phyloP scores from a whole-genome alignment of 2,113 vertebrate genomes.

The Lagopus leucura region DNA sequence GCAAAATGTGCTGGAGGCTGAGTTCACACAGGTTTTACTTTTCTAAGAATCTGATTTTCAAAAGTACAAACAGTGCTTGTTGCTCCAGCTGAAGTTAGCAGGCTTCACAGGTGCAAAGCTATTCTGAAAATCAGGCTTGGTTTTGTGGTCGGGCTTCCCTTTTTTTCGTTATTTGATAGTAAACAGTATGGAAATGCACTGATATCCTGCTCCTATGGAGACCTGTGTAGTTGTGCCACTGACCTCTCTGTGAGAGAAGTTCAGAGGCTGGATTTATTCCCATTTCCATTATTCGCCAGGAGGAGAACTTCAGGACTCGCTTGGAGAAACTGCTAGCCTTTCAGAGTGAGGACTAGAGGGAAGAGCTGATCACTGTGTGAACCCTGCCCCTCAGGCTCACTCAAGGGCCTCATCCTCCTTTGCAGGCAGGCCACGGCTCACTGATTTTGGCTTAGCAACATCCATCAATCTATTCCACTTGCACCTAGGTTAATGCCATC shows the following conservation, averaged over 20 bases:
- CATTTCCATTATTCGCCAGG: not conserved
- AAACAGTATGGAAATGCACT: not conserved
- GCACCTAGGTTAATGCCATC: not conserved
- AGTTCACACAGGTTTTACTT: not conserved
- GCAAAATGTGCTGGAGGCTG: not conserved
- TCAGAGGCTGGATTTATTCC: not conserved
- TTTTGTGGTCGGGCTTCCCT: constrained; percentile 17
- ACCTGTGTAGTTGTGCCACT: not conserved
- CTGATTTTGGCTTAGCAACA: not conserved
- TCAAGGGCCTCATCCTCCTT: not conserved
- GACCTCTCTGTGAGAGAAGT: not conserved
- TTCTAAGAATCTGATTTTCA: constrained; percentile 28
- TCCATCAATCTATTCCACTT: not conserved
- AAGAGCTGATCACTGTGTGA: not conserved
- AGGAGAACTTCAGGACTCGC: not conserved
- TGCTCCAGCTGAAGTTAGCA: constrained; percentile 28
- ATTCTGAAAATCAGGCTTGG: constrained; percentile 1
- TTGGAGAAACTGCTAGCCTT: not conserved
- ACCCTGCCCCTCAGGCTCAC: not conserved
- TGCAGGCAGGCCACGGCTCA: not conserved
- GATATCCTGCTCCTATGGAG: not conserved
- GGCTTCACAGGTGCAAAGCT: constrained; percentile 52
- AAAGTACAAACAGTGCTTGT: not conserved
- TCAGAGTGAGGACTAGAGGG: not conserved
- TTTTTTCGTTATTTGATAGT: constrained; percentile 10